phyloP scores from a whole-genome alignment of 2,888 invertebrate species.

The Laothoe populi region DNA sequence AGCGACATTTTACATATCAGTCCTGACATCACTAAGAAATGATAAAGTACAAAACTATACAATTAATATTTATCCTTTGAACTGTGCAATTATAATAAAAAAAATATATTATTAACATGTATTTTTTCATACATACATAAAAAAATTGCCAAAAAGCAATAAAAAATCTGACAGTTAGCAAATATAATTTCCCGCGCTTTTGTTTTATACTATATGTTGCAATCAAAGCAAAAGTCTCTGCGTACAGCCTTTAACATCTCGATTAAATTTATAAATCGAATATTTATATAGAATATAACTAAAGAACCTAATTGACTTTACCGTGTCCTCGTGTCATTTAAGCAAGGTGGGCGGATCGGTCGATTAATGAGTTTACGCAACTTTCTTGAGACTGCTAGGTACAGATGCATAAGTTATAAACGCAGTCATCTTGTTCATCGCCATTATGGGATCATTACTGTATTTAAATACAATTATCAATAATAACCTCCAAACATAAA shows the following conservation, averaged over 20 bases:
- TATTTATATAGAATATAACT: slow-evolving; percentile 27
- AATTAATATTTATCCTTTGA: not conserved
- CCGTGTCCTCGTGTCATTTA: slow-evolving; percentile 54
- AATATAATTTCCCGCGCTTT: slow-evolving; percentile 1
- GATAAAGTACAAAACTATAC: not conserved
- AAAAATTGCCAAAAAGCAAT: slow-evolving; percentile 1
- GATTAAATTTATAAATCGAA: not conserved
- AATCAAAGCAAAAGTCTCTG: not conserved
- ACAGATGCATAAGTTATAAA: slow-evolving; percentile 53
- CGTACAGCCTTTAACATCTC: not conserved
- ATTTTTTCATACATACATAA: not conserved
- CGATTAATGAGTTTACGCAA: slow-evolving; percentile 54
- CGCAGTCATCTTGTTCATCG: slow-evolving; percentile 29
- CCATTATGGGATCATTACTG: slow-evolving; percentile 37
- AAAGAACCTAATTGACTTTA: slow-evolving; percentile 41
- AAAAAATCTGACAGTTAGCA: not conserved
- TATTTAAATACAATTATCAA: not conserved
- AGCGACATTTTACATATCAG: not conserved
- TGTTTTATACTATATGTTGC: not conserved
- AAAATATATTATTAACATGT: slow-evolving; percentile 1
- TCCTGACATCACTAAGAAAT: not conserved
- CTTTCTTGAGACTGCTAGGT: slow-evolving; percentile 45
- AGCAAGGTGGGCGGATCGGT: slow-evolving; percentile 54
- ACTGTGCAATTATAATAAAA: not conserved
- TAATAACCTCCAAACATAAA: not conserved